Evolutionary conservation across 64 coral and sea anemone species (phyloP).

Genomic region (Trachythela sp.): DNA sequence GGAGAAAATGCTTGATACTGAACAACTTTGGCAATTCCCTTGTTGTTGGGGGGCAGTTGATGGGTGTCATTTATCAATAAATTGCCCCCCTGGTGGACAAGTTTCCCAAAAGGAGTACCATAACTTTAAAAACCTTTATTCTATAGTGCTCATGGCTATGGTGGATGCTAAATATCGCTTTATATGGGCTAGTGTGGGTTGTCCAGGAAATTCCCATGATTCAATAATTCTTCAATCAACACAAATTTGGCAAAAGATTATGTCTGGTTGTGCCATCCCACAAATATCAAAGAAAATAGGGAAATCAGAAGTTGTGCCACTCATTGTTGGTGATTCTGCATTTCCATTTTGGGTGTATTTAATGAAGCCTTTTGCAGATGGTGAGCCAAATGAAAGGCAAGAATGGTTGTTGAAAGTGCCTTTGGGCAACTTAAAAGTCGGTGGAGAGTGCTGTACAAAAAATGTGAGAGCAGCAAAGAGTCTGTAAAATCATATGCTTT

Average conservation of each 20-base stretch:
- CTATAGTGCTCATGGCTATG: not conserved
- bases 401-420: not conserved
- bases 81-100: not conserved
- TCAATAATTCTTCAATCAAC: not conserved
- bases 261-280: not conserved
- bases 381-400: not conserved
- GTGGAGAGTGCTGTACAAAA: constrained; percentile 20
- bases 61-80: not conserved
- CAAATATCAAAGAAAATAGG: constrained; percentile 7
- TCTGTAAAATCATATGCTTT: constrained; percentile 40
- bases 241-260: constrained; percentile 1
- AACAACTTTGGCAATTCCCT: not conserved
- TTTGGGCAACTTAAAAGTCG: not conserved
- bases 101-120: not conserved
- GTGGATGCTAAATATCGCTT: not conserved
- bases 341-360: not conserved
- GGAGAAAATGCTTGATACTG: not conserved
- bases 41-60: not conserved
- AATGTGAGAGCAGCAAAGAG: constrained; percentile 16
- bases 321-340: not conserved
- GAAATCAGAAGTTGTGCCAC: not conserved
- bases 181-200: not conserved
- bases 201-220: not conserved
- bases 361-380: constrained; percentile 8
- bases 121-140: constrained; percentile 7